phyloP scores from a whole-genome alignment of 37 sponge, comb jelly and placozoan species.

The Spongilla lacustris region DNA sequence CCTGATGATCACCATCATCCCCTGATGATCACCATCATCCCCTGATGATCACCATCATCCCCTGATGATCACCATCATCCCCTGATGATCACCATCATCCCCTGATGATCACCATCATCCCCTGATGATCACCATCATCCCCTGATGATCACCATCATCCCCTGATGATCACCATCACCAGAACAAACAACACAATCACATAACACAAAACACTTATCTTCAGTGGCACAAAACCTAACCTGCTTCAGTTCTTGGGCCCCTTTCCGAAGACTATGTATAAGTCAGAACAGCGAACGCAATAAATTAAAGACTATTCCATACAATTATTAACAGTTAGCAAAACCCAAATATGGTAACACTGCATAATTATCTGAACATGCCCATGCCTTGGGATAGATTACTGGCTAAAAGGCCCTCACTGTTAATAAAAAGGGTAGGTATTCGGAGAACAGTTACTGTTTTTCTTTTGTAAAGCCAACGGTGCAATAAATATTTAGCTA shows the following conservation, averaged over 20 bases:
- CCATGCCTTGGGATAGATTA: background rate
- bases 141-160: background rate
- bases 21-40: background rate
- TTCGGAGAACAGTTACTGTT: background rate
- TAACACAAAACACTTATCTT: constrained; percentile 6
- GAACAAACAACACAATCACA: background rate
- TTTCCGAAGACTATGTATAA: constrained; percentile 72
- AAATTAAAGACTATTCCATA: constrained; percentile 9
- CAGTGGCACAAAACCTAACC: constrained; percentile 26
- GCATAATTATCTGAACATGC: background rate
- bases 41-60: background rate
- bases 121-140: background rate
- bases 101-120: background rate
- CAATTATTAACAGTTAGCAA: background rate
- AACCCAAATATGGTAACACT: background rate
- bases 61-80: background rate
- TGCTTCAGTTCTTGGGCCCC: constrained; percentile 74
- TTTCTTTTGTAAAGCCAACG: background rate
- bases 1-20: background rate
- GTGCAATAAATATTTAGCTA: background rate
- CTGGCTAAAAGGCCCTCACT: no score
- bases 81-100: no score
- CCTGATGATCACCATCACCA: background rate
- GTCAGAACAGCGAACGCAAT: constrained; percentile 40
- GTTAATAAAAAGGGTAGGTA: no score